Evolutionary conservation across 2,888 invertebrate species (phyloP), one percentile per base, ranked within the genome.

Genomic region (Eilema depressum): DNA sequence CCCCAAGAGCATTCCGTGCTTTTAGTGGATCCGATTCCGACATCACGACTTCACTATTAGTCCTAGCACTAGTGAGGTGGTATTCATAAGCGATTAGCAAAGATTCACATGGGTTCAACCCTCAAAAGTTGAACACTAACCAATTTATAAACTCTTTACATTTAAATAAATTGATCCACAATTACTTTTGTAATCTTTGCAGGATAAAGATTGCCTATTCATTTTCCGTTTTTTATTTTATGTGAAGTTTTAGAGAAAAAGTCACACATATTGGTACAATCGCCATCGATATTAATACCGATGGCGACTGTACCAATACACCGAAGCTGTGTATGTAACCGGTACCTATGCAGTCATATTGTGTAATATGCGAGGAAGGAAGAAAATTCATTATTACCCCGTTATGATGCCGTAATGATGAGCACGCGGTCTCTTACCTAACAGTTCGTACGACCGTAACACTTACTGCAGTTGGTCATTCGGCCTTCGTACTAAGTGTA

Each of bases 281-380:
- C 5, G 8, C 5, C 8, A 33, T 33, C 10, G 33, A 8, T 8
- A 41, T 0, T 3, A 5, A 1, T 3, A 57, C 20, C 25, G 8
- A 26, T 26, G 5, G 23, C 7, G 12, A 14, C 12, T 17, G 5
- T 28, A 59, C 59, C 26, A 26, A 26, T 59, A 59, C 20, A 26
- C 28, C 17, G 23, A 59, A 28, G 59, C 20, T 26, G 11, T 59
- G 59, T 82, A 81, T 79, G 75, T 73, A 78, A 81, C 74, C 80
- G 76, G 87, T 86, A 26, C 57, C 26, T 23, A 85, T 88, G 88
- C 80, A 83, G 81, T 85, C 83, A 87, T 76, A 88, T 92, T 91
- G 90, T 89, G 88, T 85, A 91, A 91, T 89, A 82, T 70, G 82
- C 69, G 80, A 91, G 91, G 92, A 92, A 92, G 93, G 92, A 93